phyloP scores from a whole-genome alignment of 2,888 invertebrate genomes.

The Heliconius hortense region DNA sequence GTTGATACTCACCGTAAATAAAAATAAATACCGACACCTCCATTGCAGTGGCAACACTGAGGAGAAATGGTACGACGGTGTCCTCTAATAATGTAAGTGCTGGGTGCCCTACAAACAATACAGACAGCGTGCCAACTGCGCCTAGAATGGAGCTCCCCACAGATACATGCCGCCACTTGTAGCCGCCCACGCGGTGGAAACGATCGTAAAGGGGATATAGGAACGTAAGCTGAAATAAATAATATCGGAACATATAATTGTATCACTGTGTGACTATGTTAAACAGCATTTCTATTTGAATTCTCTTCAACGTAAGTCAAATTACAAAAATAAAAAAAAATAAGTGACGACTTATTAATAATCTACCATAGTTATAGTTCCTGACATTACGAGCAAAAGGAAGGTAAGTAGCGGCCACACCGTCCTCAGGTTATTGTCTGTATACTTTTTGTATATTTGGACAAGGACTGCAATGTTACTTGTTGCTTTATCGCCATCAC shows the following conservation, averaged over 20 bases:
- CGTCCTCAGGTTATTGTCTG: conserved; percentile 45
- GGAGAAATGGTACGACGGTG: conserved; percentile 57
- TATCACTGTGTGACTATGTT: background rate
- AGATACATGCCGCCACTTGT: conserved; percentile 60
- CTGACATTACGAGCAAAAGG: conserved; percentile 58
- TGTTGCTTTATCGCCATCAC: conserved; percentile 48
- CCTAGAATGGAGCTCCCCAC: conserved; percentile 53
- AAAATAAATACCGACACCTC: conserved; percentile 65
- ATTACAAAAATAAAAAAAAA: no score
- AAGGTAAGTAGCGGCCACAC: conserved; percentile 61
- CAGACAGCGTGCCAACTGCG: conserved; percentile 49
- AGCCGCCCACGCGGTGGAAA: conserved; percentile 57
- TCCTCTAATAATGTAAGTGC: conserved; percentile 58
- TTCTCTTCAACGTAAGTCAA: no score
- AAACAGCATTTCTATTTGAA: background rate
- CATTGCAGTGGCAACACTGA: conserved; percentile 54
- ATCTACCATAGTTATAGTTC: conserved; percentile 62
- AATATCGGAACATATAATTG: background rate
- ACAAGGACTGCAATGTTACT: conserved; percentile 57
- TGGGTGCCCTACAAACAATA: conserved; percentile 52
- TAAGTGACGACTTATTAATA: no score
- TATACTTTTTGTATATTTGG: conserved; percentile 55
- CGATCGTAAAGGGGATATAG: conserved; percentile 65
- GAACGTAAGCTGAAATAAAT: conserved; percentile 57
- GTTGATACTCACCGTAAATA: conserved; percentile 65